phyloP scores from a whole-genome alignment of 2,888 invertebrate genomes.

The Orthosia incerta region DNA sequence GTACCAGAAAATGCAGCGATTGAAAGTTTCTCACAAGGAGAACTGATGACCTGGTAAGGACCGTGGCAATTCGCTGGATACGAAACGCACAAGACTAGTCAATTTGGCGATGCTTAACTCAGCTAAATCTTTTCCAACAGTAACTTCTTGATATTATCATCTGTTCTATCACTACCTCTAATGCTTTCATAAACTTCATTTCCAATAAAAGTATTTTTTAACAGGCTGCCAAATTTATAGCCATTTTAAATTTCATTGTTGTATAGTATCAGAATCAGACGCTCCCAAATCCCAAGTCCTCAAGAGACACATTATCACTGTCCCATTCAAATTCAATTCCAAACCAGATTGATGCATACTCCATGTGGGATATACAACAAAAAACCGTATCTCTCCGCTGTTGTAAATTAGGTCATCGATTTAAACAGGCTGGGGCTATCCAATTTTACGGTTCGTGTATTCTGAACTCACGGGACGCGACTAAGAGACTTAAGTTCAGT shows the following conservation, averaged over 20 bases:
- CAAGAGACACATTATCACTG: neutral
- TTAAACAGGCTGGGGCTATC: constrained; percentile 70
- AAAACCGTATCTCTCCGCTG: constrained; percentile 34
- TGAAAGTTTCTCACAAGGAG: too few species aligned
- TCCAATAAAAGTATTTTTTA: too few species aligned
- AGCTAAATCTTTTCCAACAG: too few species aligned
- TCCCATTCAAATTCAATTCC: constrained; percentile 27
- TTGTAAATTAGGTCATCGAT: constrained; percentile 78
- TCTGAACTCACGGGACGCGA: constrained; percentile 63
- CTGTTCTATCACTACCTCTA: too few species aligned
- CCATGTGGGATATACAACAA: constrained; percentile 13
- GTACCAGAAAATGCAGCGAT: too few species aligned
- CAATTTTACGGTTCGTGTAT: constrained; percentile 78
- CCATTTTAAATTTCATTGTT: neutral
- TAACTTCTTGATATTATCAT: too few species aligned
- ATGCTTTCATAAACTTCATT: too few species aligned
- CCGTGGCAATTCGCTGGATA: too few species aligned
- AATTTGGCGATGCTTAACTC: too few species aligned
- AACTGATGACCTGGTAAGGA: too few species aligned
- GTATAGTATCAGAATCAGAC: neutral
- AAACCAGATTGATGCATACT: constrained; percentile 34
- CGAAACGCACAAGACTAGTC: too few species aligned
- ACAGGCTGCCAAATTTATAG: too few species aligned
- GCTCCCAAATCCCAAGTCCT: neutral
- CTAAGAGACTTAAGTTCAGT: constrained; percentile 55